Conservation (phyloP, 2,888 invertebrate species). For the Scaeva pyrastri region DNA sequence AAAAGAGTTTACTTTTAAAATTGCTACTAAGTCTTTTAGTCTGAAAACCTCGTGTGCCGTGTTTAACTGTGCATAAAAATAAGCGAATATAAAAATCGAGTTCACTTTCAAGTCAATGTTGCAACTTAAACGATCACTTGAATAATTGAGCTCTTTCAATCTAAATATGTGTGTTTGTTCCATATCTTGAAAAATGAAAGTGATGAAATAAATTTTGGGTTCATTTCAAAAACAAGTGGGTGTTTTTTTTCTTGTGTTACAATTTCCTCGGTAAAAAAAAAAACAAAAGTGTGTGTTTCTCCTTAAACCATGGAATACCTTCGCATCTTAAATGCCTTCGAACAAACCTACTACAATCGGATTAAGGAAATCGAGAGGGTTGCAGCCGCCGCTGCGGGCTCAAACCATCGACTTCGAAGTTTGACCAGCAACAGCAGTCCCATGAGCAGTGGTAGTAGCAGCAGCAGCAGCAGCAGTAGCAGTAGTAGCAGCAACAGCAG, state of each 20-base stretch:
- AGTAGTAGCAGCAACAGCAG: slow-evolving; percentile 56
- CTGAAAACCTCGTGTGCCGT: slow-evolving; percentile 43
- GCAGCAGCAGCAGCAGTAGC: slow-evolving; percentile 62
- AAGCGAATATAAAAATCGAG: neutral
- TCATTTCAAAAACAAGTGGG: neutral
- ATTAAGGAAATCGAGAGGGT: slow-evolving; percentile 80
- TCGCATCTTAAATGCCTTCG: slow-evolving; percentile 81
- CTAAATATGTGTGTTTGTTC: neutral
- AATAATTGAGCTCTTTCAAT: neutral
- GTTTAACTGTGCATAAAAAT: slow-evolving; percentile 11
- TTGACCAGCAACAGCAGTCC: slow-evolving; percentile 70
- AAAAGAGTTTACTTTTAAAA: slow-evolving; percentile 23
- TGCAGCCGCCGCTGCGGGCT: slow-evolving; percentile 77
- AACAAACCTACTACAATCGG: slow-evolving; percentile 80
- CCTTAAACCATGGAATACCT: slow-evolving; percentile 81
- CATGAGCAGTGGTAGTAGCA: slow-evolving; percentile 52
- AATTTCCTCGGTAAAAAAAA: neutral
- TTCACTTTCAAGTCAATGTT: neutral
- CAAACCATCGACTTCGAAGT: slow-evolving; percentile 68
- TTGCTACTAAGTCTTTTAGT: slow-evolving; percentile 18
- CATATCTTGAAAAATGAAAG: neutral
- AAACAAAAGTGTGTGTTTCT: neutral
- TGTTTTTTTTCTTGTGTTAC: neutral
- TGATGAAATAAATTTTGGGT: slow-evolving; percentile 52
- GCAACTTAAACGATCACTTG: neutral